phyloP scores from a whole-genome alignment of 2,888 invertebrate genomes.

The Folsomia candida region DNA sequence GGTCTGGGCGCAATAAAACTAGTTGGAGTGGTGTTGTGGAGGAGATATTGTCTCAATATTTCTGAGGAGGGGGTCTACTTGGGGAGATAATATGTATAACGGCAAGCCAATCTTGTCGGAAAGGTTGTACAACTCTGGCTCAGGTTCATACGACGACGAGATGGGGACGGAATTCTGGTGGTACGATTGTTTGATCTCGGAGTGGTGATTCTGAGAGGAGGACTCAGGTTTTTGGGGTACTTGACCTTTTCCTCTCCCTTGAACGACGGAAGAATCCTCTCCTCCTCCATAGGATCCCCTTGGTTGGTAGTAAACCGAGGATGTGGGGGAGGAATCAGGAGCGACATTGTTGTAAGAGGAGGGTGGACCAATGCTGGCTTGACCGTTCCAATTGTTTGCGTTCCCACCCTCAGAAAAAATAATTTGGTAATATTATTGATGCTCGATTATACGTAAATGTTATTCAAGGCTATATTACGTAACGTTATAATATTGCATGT shows the following conservation, averaged over 20 bases:
- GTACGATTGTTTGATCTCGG: not conserved
- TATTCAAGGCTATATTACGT: not conserved
- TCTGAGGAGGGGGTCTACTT: conserved; percentile 1
- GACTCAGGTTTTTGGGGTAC: not conserved
- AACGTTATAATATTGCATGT: too few relatives aligned
- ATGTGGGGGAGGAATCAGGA: conserved; percentile 3
- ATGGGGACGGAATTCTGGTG: not conserved
- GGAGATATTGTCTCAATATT: too few relatives aligned
- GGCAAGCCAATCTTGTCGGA: conserved; percentile 20
- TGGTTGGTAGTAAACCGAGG: not conserved
- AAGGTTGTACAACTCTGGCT: not conserved
- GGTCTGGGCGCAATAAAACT: too few relatives aligned
- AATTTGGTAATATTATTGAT: too few relatives aligned
- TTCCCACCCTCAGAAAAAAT: conserved; percentile 18
- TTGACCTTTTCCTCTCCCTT: not conserved
- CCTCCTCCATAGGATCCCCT: not conserved
- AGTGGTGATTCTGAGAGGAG: not conserved
- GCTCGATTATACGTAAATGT: not conserved
- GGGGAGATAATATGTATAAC: not conserved
- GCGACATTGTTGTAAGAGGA: not conserved
- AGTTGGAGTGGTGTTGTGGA: too few relatives aligned
- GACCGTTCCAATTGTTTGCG: not conserved
- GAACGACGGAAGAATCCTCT: not conserved
- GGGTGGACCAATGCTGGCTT: not conserved
- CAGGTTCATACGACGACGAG: not conserved